phyloP scores from a whole-genome alignment of 2,113 vertebrate genomes.

The Gracilinanus agilis region DNA sequence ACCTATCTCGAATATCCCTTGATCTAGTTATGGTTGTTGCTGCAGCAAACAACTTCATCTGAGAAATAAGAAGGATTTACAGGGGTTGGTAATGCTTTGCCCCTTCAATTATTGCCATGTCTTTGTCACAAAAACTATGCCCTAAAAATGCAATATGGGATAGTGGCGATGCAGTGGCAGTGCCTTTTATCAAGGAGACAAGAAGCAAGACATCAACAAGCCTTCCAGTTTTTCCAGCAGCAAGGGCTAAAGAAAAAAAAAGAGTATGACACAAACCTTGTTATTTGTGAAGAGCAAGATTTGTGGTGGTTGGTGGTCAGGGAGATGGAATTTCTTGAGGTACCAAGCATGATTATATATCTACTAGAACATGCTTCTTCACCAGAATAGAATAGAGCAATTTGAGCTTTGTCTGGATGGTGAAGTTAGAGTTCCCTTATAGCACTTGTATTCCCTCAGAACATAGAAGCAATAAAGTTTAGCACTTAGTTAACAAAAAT shows the following conservation, averaged over 20 bases:
- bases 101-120: background rate
- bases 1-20: background rate
- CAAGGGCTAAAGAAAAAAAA: background rate
- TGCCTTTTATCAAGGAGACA: background rate
- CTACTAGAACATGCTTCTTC: background rate
- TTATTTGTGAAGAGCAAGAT: background rate
- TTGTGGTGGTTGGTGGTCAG: background rate
- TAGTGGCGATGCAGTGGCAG: background rate
- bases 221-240: background rate
- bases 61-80: background rate
- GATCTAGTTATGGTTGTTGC: background rate
- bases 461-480: background rate
- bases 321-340: background rate
- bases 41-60: background rate
- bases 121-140: background rate
- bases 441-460: background rate
- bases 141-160: background rate
- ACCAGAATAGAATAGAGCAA: background rate
- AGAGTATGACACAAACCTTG: background rate
- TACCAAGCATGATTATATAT: background rate
- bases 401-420: background rate
- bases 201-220: background rate
- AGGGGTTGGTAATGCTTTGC: background rate
- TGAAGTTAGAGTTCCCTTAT: background rate
- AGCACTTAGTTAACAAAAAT: background rate